A percentile compares a stretch with the other conserved stretches of the same genome.
These are phyloP conservation scores for Cheilosia vernalis DNA, from an alignment of 2,888 invertebrate genomes.

Conservation along the genomic window DNA sequence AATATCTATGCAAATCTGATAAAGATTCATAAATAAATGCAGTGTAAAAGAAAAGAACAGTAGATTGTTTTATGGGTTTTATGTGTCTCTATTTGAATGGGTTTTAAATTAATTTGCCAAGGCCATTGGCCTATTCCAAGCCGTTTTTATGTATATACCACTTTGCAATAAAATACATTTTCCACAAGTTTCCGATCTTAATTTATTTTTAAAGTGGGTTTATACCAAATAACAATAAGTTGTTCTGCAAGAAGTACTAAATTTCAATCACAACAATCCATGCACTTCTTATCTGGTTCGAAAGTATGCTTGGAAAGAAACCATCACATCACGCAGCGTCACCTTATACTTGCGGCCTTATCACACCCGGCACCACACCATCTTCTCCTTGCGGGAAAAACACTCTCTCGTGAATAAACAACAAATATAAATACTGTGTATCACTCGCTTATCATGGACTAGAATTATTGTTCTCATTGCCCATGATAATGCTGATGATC, in stretches of 20 bases:
- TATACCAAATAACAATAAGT: background rate
- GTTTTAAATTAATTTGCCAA: too few relatives aligned
- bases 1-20: too few relatives aligned
- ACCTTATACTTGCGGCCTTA: constrained; percentile 19
- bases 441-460: constrained; percentile 41
- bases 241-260: background rate
- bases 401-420: constrained; percentile 54
- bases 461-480: constrained; percentile 17
- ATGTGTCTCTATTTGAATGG: too few relatives aligned
- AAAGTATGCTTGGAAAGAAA: constrained; percentile 35
- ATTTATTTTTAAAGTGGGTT: too few relatives aligned
- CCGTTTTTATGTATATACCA: too few relatives aligned
- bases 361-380: constrained; percentile 50
- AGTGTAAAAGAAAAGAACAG: too few relatives aligned
- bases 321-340: background rate
- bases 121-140: too few relatives aligned
- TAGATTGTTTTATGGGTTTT: too few relatives aligned
- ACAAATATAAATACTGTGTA: constrained; percentile 51
- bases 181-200: too few relatives aligned
- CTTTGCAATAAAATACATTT: too few relatives aligned
- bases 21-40: too few relatives aligned
- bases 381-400: constrained; percentile 34
- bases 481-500: constrained; percentile 11
- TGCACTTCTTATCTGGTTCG: constrained; percentile 29
- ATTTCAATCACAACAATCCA: background rate